Conservation (phyloP, 2,797 vertebrate genomes). For the Poecilia wingei region DNA sequence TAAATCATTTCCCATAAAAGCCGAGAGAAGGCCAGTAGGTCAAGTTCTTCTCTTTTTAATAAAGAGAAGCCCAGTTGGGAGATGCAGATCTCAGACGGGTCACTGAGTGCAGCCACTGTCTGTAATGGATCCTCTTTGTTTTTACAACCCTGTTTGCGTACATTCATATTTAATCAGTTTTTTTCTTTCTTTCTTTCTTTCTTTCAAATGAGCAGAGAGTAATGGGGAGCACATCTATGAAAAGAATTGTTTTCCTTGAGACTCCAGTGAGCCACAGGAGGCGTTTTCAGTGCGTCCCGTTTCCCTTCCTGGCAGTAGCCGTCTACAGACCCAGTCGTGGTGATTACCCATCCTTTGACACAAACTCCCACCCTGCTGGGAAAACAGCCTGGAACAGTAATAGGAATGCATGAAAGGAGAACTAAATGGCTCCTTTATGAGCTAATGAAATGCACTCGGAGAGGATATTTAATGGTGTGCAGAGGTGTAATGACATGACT, state of each 20-base stretch:
- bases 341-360: constrained; percentile 56
- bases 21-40: not conserved
- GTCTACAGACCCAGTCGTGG: not conserved
- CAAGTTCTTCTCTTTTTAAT: not conserved
- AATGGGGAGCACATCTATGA: not conserved
- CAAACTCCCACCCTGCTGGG: constrained; percentile 64
- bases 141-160: constrained; percentile 53
- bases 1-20: not conserved
- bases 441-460: constrained; percentile 59
- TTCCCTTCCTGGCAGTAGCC: not conserved
- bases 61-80: not conserved
- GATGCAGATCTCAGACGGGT: not conserved
- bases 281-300: not conserved
- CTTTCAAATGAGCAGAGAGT: not conserved
- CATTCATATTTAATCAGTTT: constrained; percentile 31
- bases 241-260: not conserved
- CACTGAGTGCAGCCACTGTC: constrained; percentile 41
- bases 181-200: not conserved
- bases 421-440: constrained; percentile 72
- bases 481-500: constrained; percentile 9
- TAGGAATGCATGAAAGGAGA: constrained; percentile 46
- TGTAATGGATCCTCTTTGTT: constrained; percentile 56
- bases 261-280: not conserved
- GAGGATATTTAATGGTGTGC: constrained; percentile 58
- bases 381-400: constrained; percentile 57